Base-by-base conservation (phyloP, 92 coral and sea anemone species). In the Porites divaricata region DNA sequence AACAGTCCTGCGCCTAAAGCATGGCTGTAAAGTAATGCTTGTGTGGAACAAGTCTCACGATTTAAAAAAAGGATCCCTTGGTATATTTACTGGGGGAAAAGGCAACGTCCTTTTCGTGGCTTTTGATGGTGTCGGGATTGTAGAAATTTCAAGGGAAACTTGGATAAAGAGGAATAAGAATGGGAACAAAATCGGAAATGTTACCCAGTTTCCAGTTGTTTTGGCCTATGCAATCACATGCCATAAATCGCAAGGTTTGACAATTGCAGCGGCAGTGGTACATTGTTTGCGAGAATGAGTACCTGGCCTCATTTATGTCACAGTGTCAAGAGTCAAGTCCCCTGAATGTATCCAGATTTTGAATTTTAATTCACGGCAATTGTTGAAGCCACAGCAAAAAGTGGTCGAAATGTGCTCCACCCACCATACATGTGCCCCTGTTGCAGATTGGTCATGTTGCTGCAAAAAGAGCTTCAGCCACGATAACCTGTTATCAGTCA, bases 201-300 rank as follows among this genome's bases (percentile, higher is more conserved):
- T 80, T 6, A 56, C 59, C n/a, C 90, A 86, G 26, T 79, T 78
- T 45, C 90, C 90, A 7, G 10, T 87, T 23, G 66, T 65, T 25
- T 75, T 83, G 15, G 63, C 68, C 25, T 80, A 80, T 50, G 90
- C 76, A 22, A 67, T 86, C 19, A 86, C 90, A 19, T 83, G 85
- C 20, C 90, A 86, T 25, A 86, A 80, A 26, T 71, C 64, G 49
- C 87, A 87, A 28, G 86, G 90, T 35, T 53, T 87, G 75, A 87
- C 86, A 61, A 58, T 65, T 1, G 68, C 79, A 28, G 14, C 53
- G 17, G 90, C 64, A 11, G 90, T 87, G 15, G 71, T 87, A 17
- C 90, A 87, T 67, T 72, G 86, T 74, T 71, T 85, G 7, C 25
- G 70, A 17, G 81, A 87, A 57, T 80, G 72, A 72, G 86, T 74